Evolutionary conservation across 2,113 vertebrate genomes (phyloP).

Genomic region (Chionomys nivalis): DNA sequence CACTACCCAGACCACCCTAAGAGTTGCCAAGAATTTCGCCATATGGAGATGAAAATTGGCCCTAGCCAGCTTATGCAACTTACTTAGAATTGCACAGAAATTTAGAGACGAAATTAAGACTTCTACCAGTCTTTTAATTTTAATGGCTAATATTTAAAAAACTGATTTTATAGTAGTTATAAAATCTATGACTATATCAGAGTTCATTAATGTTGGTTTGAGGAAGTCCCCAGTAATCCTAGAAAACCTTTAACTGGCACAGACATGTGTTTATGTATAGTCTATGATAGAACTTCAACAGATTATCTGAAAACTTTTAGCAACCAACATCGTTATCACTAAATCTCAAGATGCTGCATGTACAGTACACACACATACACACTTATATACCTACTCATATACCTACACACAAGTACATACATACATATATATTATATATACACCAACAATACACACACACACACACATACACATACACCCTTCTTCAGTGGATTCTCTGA

Average conservation of each 20-base stretch:
- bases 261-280: neutral
- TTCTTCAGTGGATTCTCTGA: neutral
- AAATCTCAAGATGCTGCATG: neutral
- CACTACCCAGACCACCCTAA: neutral
- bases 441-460: neutral
- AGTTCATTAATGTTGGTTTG: neutral
- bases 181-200: neutral
- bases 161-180: neutral
- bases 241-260: neutral
- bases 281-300: neutral
- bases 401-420: neutral
- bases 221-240: neutral
- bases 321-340: neutral
- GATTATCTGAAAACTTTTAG: neutral
- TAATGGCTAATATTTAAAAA: neutral
- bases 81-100: neutral
- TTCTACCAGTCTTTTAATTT: neutral
- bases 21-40: neutral
- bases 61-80: neutral
- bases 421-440: neutral
- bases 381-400: no score
- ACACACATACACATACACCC: neutral
- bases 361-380: neutral
- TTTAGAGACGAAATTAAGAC: conserved; percentile 10
- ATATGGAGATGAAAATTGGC: neutral